These are phyloP conservation scores for Neoascia interrupta DNA, from an alignment of 2,888 invertebrate genomes.

Conservation along the genomic window DNA sequence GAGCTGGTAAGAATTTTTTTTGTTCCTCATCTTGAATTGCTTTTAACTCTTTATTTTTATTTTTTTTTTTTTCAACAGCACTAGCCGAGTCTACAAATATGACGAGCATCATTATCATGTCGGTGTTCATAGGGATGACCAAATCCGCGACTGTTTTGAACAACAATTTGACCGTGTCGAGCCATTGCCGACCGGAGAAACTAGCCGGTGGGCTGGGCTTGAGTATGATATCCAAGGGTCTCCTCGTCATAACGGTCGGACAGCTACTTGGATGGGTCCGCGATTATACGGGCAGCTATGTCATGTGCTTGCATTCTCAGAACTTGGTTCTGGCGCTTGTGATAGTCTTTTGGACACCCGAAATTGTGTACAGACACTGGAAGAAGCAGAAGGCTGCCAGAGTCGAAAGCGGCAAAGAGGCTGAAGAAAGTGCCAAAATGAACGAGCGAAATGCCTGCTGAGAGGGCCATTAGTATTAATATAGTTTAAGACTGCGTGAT, in stretches of 20 bases:
- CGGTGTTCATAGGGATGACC: constrained; percentile 85
- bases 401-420: neutral
- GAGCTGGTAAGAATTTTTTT: constrained; percentile 71
- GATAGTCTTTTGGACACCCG: constrained; percentile 82
- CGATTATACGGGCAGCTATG: constrained; percentile 84
- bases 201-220: constrained; percentile 86
- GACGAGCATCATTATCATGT: constrained; percentile 81
- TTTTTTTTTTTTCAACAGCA: too few relatives aligned
- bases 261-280: constrained; percentile 84
- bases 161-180: constrained; percentile 85
- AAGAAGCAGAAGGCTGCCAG: constrained; percentile 68
- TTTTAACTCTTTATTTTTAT: too few relatives aligned
- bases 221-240: constrained; percentile 86
- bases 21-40: too few relatives aligned
- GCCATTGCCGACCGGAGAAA: constrained; percentile 82
- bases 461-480: constrained; percentile 22
- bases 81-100: constrained; percentile 83
- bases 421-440: constrained; percentile 15
- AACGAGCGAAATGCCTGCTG: constrained; percentile 32
- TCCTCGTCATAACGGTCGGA: constrained; percentile 84
- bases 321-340: constrained; percentile 82
- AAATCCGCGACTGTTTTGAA: constrained; percentile 88
- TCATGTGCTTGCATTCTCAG: constrained; percentile 84
- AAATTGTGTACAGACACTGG: constrained; percentile 81
- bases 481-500: constrained; percentile 5